Base-by-base conservation (phyloP, 2,113 vertebrate genomes). In the Periophthalmus modestus region DNA sequence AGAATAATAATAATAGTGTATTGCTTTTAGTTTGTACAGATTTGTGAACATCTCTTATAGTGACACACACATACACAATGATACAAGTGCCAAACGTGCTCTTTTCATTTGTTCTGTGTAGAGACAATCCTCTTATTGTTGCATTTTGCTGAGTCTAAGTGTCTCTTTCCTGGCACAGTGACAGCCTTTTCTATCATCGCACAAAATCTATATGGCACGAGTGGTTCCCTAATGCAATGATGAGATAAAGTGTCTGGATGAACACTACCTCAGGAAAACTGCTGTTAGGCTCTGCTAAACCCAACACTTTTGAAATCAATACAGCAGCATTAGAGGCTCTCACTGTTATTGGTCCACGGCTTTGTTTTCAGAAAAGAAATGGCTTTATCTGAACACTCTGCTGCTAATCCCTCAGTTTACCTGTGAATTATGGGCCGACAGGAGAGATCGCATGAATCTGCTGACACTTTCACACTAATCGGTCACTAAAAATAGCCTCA, bases 241-340 rank as follows among this genome's bases (percentile, higher is more conserved):
- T 67, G 15, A 24, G 48, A 63, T 67, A 46, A 68, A 54, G 33
- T 74, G 46, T 69, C 52, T 15, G 47, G 39, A 33, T 69, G 9
- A 69, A 67, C 61, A 65, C 46, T 58, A 24, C 21, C 23, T 73
- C 69, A 66, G 48, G 74, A 71, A 36, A 59, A 68, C 52, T 1
- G 9, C 4, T 50, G 75, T 43, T 28, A 48, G 16, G 28, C 13
- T n/a, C 43, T 52, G 73, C 70, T 23, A 68, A 66, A 76, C 52
- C 57, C 59, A 50, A 54, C 47, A 24, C 65, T 70, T 76, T 50
- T 77, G 46, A 24, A 77, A 72, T 83, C 66, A 3, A 75, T 83
- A 55, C 0, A 47, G 55, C 43, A 19, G 68, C 75, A 79, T 79
- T 72, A 79, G 69, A 66, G 52, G 19, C 62, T 73, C 70, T 63